Base-by-base conservation (phyloP, 2,797 vertebrate genomes). In the Nyctibius grandis region DNA sequence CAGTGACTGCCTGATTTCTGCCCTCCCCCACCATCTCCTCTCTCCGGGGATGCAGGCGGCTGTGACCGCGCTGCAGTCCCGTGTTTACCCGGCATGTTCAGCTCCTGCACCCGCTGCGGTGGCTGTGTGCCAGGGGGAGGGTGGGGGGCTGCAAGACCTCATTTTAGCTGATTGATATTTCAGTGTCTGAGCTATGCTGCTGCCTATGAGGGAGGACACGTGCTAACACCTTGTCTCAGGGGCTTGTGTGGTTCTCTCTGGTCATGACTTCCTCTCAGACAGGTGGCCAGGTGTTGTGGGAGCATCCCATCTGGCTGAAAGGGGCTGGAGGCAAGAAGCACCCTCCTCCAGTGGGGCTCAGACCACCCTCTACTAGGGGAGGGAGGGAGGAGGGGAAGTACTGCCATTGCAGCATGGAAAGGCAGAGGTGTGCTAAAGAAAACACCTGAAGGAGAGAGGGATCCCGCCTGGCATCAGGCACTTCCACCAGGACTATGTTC, bases 71-170 rank as follows among this genome's bases (percentile, higher is more conserved):
- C 60, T 45, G 26, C 73, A 74, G 34, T 6, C 17, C 7, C 1
- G 0, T 11, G 1, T 87, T 72, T 74, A 67, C 54, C 59, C 36
- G 72, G 25, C 0, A 0, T 26, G 53, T 87, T 77, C 2, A 5
- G 33, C 42, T 80, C 1, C 45, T 2, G 5, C 19, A 20, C 6
- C 15, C 0, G 0, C 50, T 48, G 42, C 0, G 0, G 26, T 40
- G 73, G n/a, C n/a, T 60, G 40, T 10, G 17, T 63, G 69, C 19
- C 0, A 0, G 33, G 20, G 20, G 25, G 4, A 14, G 48, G 8
- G 2, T 0, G 11, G 2, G 17, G 51, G 4, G 7, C 31, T 80
- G 44, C 57, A n/a, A 2, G 15, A 1, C 4, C 12, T 56, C 2
- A 0, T 42, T 45, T 44, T 9, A 42, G 15, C 34, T 29, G 9